Conservation (phyloP, 2,797 vertebrate genomes). For the Sebastes goodei region DNA sequence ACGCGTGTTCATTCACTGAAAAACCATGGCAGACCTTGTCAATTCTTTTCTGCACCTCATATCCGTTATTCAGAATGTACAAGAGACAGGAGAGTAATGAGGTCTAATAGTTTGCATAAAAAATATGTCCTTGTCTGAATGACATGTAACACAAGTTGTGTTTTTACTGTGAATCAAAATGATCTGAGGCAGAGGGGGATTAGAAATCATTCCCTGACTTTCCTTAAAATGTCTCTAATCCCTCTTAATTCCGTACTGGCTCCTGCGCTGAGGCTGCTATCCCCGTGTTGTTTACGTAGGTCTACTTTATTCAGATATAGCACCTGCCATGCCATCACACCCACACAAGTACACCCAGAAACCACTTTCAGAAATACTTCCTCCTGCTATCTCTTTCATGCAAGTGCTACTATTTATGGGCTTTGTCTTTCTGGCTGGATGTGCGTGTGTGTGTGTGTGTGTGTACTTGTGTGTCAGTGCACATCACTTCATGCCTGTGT, state of each 20-base stretch:
- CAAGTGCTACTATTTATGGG: constrained; percentile 67
- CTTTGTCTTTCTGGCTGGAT: constrained; percentile 47
- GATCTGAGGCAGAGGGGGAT: constrained; percentile 43
- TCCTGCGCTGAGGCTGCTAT: constrained; percentile 35
- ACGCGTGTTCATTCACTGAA: constrained; percentile 39
- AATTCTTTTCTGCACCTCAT: constrained; percentile 25
- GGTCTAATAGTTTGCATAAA: constrained; percentile 4
- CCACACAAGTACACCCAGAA: constrained; percentile 60
- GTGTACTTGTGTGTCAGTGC: not conserved
- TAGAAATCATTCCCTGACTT: constrained; percentile 45
- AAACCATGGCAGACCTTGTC: constrained; percentile 39
- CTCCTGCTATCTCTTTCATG: constrained; percentile 53
- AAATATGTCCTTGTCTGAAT: constrained; percentile 22
- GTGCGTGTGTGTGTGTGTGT: constrained; percentile 1
- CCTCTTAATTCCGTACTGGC: constrained; percentile 52
- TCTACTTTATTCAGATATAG: constrained; percentile 60
- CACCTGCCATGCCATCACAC: constrained; percentile 61
- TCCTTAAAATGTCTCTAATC: constrained; percentile 66
- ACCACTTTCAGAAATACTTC: constrained; percentile 59
- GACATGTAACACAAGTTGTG: constrained; percentile 11
- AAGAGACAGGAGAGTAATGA: constrained; percentile 6
- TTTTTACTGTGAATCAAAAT: constrained; percentile 28
- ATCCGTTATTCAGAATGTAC: constrained; percentile 17
- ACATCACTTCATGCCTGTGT: constrained; percentile 20
- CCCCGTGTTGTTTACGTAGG: constrained; percentile 53